Evolutionary conservation across 1,140 invertebrate genomes (phyloP), one percentile per base, ranked within the genome.

Genomic region (Drosophila seguyi): DNA sequence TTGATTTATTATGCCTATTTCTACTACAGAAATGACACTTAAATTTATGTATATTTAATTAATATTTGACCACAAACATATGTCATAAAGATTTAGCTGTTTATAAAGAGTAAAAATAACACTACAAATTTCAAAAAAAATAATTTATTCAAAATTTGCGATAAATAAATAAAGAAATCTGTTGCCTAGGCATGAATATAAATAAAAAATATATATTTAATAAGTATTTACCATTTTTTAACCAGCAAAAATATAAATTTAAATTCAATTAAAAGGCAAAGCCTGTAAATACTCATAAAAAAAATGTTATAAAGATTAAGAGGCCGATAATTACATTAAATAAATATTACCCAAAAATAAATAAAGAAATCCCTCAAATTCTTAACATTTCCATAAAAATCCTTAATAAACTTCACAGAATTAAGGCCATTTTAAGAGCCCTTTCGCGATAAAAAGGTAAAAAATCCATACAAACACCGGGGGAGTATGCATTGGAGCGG

Each of bases 401-500:
- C n/a, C n/a, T 45, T 14, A 22, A 22, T 22, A 14, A 22, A 14
- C 14, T 45, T 47, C 57, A 68, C 31, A 38, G 39, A 72, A 80
- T 76, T 84, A 57, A 76, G 76, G 34, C 52, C 79, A 55, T 16
- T 48, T 38, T n/a, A 25, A 48, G 44, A 38, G 14, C 41, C 29
- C 25, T 22, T 22, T 48, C 27, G 18, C 4, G 1, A 29, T 48
- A 6, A 14, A n/a, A n/a, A n/a, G n/a, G n/a, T n/a, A 63, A 67
- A 47, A 38, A 20, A 34, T 0, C 29, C 7, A 18, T n/a, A 13
- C 11, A 20, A 48, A 31, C 11, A 61, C n/a, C 47, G 29, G 50
- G 44, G 14, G 39, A 27, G 16, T 8, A 22, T 18, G 52, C 52
- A 58, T 41, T 50, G 41, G 14, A 44, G 42, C 59, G 60, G 22